A percentile compares a stretch with the other conserved stretches of the same genome.
These are phyloP conservation scores for Aphelinus atriplicis DNA, from an alignment of 1,140 invertebrate genomes.

Conservation along the genomic window DNA sequence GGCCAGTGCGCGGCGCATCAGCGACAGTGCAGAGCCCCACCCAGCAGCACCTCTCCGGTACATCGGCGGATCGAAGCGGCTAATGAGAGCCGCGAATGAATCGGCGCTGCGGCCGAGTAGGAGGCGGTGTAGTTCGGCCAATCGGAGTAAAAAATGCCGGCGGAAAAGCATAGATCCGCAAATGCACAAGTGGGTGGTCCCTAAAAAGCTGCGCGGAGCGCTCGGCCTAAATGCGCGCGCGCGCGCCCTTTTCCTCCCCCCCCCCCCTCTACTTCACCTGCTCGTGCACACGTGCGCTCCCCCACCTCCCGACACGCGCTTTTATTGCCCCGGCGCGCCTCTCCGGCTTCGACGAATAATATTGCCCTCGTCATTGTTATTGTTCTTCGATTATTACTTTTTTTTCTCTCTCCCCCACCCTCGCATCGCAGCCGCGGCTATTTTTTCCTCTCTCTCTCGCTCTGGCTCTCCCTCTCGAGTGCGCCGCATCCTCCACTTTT, in stretches of 20 bases:
- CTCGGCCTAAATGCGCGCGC: constrained; percentile 50
- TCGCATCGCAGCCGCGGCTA: too few relatives aligned
- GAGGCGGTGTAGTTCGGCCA: constrained; percentile 46
- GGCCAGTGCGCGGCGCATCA: too few relatives aligned
- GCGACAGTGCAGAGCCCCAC: too few relatives aligned
- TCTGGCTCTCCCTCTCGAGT: too few relatives aligned
- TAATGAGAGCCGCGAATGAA: too few relatives aligned
- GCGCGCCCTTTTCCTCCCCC: constrained; percentile 36
- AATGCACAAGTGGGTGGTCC: constrained; percentile 52
- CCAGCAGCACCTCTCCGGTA: too few relatives aligned
- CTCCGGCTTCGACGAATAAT: neutral
- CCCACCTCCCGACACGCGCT: constrained; percentile 17
- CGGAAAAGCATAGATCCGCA: constrained; percentile 31
- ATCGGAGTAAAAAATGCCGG: constrained; percentile 52
- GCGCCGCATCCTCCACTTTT: too few relatives aligned
- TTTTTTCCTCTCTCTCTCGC: too few relatives aligned
- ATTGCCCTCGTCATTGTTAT: neutral
- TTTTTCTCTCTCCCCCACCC: too few relatives aligned
- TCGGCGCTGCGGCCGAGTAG: neutral
- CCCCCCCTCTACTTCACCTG: neutral
- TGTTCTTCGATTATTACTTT: neutral
- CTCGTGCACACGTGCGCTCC: constrained; percentile 19
- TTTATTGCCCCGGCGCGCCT: neutral
- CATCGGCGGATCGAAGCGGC: too few relatives aligned
- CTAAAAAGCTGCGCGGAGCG: constrained; percentile 53